A percentile compares a stretch with the other conserved stretches of the same genome.
Conservation (phyloP, 2,113 vertebrate species). For the Phodopus roborovskii region DNA sequence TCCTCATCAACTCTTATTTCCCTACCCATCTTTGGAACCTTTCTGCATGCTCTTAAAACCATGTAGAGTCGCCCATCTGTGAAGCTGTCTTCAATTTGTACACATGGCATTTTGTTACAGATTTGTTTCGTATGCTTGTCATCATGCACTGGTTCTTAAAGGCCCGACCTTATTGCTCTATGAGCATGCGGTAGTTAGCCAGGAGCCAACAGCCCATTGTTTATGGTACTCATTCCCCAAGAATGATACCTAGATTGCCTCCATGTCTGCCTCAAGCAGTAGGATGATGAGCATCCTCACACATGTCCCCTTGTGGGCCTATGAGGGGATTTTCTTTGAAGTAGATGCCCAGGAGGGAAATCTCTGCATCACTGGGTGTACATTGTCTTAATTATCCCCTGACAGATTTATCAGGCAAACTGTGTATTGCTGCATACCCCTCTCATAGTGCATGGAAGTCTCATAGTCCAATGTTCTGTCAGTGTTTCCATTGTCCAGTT, state of each 20-base stretch:
- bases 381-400: neutral
- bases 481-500: neutral
- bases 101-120: neutral
- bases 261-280: neutral
- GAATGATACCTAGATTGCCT: neutral
- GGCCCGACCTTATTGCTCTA: neutral
- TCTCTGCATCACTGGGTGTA: neutral
- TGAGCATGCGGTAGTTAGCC: neutral
- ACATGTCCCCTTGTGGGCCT: neutral
- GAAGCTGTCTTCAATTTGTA: constrained; percentile 11
- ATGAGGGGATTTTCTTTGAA: constrained; percentile 20
- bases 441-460: neutral
- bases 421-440: neutral
- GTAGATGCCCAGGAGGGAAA: neutral
- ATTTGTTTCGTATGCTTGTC: neutral
- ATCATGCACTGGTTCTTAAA: neutral
- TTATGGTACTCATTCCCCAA: neutral
- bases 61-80: neutral
- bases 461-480: neutral
- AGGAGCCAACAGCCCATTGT: neutral
- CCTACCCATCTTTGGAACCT: neutral
- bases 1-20: neutral
- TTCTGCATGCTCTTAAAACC: neutral
- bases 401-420: neutral
- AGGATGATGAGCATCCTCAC: neutral